These are phyloP conservation scores for Spialia ferax DNA, from an alignment of 2,888 invertebrate genomes.

Conservation along the genomic window DNA sequence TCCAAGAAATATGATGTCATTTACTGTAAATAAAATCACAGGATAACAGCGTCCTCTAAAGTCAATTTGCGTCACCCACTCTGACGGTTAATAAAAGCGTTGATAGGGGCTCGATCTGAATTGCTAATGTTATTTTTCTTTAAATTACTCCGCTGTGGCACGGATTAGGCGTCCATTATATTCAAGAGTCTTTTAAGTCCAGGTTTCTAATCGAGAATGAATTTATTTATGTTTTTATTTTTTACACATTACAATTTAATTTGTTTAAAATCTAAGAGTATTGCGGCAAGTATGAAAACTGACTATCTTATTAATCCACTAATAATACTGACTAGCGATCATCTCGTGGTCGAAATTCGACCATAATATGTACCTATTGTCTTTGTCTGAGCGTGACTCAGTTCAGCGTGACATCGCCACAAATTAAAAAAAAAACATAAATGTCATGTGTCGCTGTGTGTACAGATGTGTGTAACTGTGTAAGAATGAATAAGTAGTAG, in stretches of 20 bases:
- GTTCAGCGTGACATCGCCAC: too few species aligned
- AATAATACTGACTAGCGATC: too few species aligned
- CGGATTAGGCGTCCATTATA: slow-evolving; percentile 78
- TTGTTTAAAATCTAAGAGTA: too few species aligned
- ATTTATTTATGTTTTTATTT: background rate
- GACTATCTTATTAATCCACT: too few species aligned
- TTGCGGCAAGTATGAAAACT: too few species aligned
- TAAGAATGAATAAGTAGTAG: too few species aligned
- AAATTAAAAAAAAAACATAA: too few species aligned
- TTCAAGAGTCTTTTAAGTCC: slow-evolving; percentile 52
- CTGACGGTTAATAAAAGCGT: slow-evolving; percentile 81
- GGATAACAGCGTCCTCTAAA: slow-evolving; percentile 50
- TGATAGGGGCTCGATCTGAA: slow-evolving; percentile 78
- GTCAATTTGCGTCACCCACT: slow-evolving; percentile 76
- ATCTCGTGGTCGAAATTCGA: too few species aligned
- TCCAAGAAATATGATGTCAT: background rate
- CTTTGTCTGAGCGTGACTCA: too few species aligned
- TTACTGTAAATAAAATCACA: background rate
- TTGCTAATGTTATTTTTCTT: slow-evolving; percentile 86
- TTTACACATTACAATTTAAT: background rate
- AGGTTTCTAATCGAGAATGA: background rate
- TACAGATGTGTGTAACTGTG: too few species aligned
- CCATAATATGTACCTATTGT: too few species aligned
- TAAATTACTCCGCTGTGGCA: slow-evolving; percentile 76
- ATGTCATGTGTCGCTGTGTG: too few species aligned